These are phyloP conservation scores for Chrysina gloriosa DNA, from an alignment of 2,888 invertebrate genomes.

Conservation along the genomic window DNA sequence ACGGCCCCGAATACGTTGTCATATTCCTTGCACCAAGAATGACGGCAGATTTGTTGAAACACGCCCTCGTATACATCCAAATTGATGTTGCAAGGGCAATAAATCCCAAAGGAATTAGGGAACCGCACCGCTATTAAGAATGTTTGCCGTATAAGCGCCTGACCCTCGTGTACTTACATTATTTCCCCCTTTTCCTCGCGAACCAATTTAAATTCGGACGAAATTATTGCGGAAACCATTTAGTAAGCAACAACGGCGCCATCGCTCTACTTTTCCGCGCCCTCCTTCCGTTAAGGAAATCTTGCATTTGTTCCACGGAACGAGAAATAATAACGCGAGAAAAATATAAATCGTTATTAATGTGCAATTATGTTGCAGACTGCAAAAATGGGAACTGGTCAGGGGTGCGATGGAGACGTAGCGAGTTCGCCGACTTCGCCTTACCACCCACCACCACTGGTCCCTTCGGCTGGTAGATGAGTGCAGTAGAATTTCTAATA, in stretches of 20 bases:
- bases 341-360: conserved; percentile 48
- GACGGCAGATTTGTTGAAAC: too few relatives aligned
- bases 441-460: neutral
- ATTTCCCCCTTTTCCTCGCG: neutral
- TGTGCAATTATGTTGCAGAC: conserved; percentile 48
- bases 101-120: too few relatives aligned
- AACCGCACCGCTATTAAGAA: too few relatives aligned
- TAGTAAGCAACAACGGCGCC: conserved; percentile 14
- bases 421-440: neutral
- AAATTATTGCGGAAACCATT: conserved; percentile 17
- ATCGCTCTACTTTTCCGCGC: neutral
- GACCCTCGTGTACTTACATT: too few relatives aligned
- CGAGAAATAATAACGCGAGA: neutral
- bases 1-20: too few relatives aligned
- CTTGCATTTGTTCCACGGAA: conserved; percentile 6
- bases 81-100: too few relatives aligned
- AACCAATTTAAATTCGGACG: conserved; percentile 1
- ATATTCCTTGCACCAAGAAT: too few relatives aligned
- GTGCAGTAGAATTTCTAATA: conserved; percentile 56
- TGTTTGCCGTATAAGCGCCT: too few relatives aligned
- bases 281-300: neutral
- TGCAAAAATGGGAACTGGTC: conserved; percentile 11
- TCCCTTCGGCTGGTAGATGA: neutral
- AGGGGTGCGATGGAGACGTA: neutral
- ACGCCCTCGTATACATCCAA: too few relatives aligned